phyloP scores from a whole-genome alignment of 1,140 invertebrate genomes.

The Drosophila jambulina region DNA sequence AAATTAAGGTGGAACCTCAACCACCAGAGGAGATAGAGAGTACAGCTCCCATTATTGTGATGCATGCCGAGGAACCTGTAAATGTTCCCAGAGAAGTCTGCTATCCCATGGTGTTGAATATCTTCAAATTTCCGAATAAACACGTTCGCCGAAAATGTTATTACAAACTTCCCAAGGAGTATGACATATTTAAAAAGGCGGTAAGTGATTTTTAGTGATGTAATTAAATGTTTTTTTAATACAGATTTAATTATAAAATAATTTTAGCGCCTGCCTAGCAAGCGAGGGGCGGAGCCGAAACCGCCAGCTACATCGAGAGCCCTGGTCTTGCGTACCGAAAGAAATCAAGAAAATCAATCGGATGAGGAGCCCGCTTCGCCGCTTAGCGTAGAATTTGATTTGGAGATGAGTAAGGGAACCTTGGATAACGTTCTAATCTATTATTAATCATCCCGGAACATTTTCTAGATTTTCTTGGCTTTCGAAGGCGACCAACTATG shows the following conservation, averaged over 20 bases:
- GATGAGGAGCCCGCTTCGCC: not conserved
- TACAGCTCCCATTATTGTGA: not conserved
- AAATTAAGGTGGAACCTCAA: slow-evolving; percentile 6
- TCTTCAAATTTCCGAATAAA: slow-evolving; percentile 36
- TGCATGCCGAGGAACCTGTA: slow-evolving; percentile 39
- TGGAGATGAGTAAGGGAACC: slow-evolving; percentile 33
- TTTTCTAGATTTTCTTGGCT: slow-evolving; percentile 57
- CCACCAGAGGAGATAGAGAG: not conserved
- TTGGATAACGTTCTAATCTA: too few relatives aligned
- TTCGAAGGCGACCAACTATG: slow-evolving; percentile 43
- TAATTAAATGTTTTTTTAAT: not conserved
- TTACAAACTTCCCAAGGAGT: slow-evolving; percentile 51
- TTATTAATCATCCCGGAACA: not conserved
- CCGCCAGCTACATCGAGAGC: not conserved
- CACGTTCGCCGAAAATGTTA: slow-evolving; percentile 20
- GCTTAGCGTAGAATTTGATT: slow-evolving; percentile 57
- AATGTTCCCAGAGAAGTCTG: slow-evolving; percentile 35
- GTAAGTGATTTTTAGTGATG: slow-evolving; percentile 27
- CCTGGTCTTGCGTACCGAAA: not conserved
- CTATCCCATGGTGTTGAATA: slow-evolving; percentile 35
- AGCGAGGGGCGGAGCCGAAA: slow-evolving; percentile 12
- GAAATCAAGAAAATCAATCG: not conserved
- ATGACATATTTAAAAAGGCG: slow-evolving; percentile 43
- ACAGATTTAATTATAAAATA: not conserved
- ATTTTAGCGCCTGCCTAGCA: slow-evolving; percentile 42